phyloP scores from a whole-genome alignment of 2,888 invertebrate species.

The Aelia acuminata region DNA sequence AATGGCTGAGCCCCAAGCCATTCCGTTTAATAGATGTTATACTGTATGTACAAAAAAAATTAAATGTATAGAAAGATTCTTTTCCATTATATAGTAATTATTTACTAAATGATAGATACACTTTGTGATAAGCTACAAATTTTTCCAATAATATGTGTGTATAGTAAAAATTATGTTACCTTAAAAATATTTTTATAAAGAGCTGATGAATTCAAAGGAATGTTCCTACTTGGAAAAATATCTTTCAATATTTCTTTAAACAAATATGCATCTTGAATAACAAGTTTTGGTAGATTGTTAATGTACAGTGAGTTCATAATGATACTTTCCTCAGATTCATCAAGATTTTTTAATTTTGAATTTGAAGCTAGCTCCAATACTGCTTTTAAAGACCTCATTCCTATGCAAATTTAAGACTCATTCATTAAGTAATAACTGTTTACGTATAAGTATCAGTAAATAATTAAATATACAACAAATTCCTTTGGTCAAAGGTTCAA shows the following conservation, averaged over 20 bases:
- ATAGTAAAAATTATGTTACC: background rate
- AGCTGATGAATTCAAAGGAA: background rate
- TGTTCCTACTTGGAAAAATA: conserved; percentile 79
- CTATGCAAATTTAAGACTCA: conserved; percentile 64
- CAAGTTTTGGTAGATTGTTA: conserved; percentile 92
- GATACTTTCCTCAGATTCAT: conserved; percentile 84
- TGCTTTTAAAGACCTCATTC: conserved; percentile 89
- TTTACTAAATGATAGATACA: background rate
- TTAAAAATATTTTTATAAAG: conserved; percentile 26
- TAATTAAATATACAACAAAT: background rate
- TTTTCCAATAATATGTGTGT: background rate
- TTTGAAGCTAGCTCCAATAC: conserved; percentile 89
- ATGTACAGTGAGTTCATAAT: conserved; percentile 88
- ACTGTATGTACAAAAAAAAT: no score
- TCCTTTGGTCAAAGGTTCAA: background rate
- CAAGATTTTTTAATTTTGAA: conserved; percentile 82
- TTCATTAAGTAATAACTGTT: no score
- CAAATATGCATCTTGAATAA: conserved; percentile 89
- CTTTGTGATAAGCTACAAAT: background rate
- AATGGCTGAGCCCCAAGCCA: no score
- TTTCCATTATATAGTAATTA: no score
- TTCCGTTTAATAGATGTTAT: no score
- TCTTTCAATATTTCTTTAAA: conserved; percentile 89
- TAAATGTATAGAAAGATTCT: no score
- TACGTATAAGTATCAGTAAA: no score